Conservation (phyloP, 2,113 vertebrate species). For the Aspidoscelis tigris region DNA sequence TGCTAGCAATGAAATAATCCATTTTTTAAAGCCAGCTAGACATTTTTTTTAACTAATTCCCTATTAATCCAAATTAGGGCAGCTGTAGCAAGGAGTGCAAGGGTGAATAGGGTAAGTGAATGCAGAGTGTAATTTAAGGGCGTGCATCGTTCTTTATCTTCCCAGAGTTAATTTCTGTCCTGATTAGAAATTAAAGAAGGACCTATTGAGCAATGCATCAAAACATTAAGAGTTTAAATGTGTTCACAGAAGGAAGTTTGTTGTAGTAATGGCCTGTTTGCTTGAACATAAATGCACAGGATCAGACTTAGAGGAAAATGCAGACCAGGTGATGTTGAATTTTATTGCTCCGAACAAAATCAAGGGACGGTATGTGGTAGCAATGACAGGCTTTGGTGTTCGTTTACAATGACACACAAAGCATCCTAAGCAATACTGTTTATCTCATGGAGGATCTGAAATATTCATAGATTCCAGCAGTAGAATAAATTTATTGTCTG, state of each 20-base stretch:
- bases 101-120: neutral
- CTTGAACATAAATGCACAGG: conserved; percentile 17
- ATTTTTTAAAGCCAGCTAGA: neutral
- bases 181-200: conserved; percentile 39
- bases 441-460: conserved; percentile 76
- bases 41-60: neutral
- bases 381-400: conserved; percentile 53
- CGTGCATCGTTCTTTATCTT: neutral
- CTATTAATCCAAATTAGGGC: conserved; percentile 35
- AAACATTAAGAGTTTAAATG: conserved; percentile 25
- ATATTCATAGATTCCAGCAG: conserved; percentile 79
- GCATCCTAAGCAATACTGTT: conserved; percentile 70
- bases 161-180: conserved; percentile 20
- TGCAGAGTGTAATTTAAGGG: conserved; percentile 6
- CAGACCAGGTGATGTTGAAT: conserved; percentile 11
- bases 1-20: conserved; percentile 1
- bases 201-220: neutral
- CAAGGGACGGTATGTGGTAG: conserved; percentile 26
- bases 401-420: conserved; percentile 61
- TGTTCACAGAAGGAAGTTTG: neutral
- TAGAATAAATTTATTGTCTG: conserved; percentile 82
- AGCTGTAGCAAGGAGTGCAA: conserved; percentile 2
- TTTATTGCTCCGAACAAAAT: conserved; percentile 36
- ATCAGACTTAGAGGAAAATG: conserved; percentile 44
- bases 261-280: conserved; percentile 9